Conservation (phyloP, 2,888 invertebrate genomes). For the Cerastis leucographa region DNA sequence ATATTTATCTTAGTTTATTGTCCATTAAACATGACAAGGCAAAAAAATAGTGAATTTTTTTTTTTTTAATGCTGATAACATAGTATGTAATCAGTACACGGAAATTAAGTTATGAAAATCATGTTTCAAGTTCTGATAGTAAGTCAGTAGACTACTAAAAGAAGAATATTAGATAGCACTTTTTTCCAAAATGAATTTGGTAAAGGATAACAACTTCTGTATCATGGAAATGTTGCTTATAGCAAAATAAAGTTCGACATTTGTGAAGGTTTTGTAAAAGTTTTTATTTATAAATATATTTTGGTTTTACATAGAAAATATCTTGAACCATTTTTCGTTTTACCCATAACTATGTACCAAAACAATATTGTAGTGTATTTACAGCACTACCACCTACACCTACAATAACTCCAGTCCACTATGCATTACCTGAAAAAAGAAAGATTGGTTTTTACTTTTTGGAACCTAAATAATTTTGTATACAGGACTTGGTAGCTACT, state of each 20-base stretch:
- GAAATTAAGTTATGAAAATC: conserved; percentile 36
- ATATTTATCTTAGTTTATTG: conserved; percentile 21
- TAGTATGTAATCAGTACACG: conserved; percentile 5
- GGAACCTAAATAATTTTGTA: not conserved
- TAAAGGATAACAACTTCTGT: conserved; percentile 32
- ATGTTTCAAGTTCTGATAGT: conserved; percentile 29
- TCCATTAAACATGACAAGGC: conserved; percentile 28
- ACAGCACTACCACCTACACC: not conserved
- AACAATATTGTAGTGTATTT: not conserved
- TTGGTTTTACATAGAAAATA: conserved; percentile 22
- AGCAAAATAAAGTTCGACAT: conserved; percentile 54
- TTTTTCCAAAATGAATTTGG: conserved; percentile 23
- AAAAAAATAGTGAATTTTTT: not conserved
- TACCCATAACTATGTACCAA: not conserved
- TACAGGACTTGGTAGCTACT: not conserved
- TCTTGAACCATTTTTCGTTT: conserved; percentile 14
- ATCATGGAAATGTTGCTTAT: conserved; percentile 44
- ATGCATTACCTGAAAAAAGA: conserved; percentile 35
- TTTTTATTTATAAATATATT: conserved; percentile 59
- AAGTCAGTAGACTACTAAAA: conserved; percentile 17
- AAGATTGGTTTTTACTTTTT: conserved; percentile 1
- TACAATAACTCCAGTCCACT: not conserved
- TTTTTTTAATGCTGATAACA: conserved; percentile 23
- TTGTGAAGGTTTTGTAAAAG: conserved; percentile 56
- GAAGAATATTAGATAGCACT: conserved; percentile 29